Base-by-base conservation (phyloP, 2,888 invertebrate species). In the Cryptocephalus moraei region DNA sequence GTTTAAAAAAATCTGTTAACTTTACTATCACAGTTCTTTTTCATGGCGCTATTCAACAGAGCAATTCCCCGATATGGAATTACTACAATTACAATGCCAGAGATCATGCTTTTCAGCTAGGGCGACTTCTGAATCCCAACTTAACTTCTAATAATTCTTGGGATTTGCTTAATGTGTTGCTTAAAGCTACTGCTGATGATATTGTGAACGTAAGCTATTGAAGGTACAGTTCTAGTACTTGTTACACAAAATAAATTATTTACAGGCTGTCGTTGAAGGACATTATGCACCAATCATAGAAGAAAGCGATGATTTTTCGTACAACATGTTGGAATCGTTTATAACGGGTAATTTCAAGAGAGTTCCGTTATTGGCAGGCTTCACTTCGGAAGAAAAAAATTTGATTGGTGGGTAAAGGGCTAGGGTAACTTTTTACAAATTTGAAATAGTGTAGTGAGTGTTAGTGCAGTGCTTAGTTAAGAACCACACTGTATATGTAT, bases 91-190 rank as follows among this genome's bases (percentile, higher is more conserved):
- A 22, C 6, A 6, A 44, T 22, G 47, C 52, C 3, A 49, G 48
- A 41, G 12, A 47, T 32, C 44, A 43, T 39, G 52, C 52, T 11
- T 52, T 49, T 41, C 12, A 41, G 31, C 38, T 52, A 31, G 49
- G 46, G 34, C 40, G 40, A 42, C 9, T 8, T 9, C 12, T 52
- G 32, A 13, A 44, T n/a, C 9, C 43, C 22, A 40, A 32, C 13
- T 47, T 47, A 33, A 33, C 4, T 1, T 43, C 43, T 2, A 22
- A 43, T 33, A 34, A 47, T 44, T 47, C 47, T 4, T 12, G 22
- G 2, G 43, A 44, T 2, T 34, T 47, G 8, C 44, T 47, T 9
- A 22, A 47, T 10, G 12, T 40, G 9, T 13, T 47, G 9, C 10
- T 11, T 11, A 43, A 22, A 14, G 31, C 13, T 12, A 8, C 47